These are phyloP conservation scores for Akabosia matsudoensis DNA, from an alignment of 1,140 invertebrate species.

Conservation along the genomic window DNA sequence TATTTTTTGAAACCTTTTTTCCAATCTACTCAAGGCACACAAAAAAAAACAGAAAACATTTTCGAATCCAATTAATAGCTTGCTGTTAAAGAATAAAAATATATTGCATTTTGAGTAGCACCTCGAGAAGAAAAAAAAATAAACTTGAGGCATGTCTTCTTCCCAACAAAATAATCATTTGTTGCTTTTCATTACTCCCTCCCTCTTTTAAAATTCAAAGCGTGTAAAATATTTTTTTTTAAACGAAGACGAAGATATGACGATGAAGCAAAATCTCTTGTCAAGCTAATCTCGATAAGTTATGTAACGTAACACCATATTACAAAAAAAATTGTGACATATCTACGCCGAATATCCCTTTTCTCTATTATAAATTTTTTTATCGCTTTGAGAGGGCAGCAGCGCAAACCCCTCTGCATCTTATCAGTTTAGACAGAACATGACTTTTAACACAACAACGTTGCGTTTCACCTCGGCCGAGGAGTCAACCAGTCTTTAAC, in stretches of 20 bases:
- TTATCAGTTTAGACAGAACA: no score
- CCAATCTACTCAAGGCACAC: neutral
- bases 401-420: no score
- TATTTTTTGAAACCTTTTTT: neutral
- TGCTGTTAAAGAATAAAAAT: conserved; percentile 13
- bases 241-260: no score
- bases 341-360: no score
- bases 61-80: conserved; percentile 20
- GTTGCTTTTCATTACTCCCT: neutral
- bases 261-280: neutral
- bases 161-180: neutral
- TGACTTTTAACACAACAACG: no score
- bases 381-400: no score
- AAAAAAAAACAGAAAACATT: neutral
- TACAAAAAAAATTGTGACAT: no score
- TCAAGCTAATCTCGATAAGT: neutral
- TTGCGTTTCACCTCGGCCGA: no score
- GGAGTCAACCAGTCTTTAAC: no score
- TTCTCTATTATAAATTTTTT: no score
- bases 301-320: no score
- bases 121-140: neutral
- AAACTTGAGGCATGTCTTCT: neutral
- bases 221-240: no score
- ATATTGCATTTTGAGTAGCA: neutral
- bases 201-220: neutral